These are phyloP conservation scores for Heterocephalus glaber DNA, from an alignment of 2,113 vertebrate species.

Conservation along the genomic window DNA sequence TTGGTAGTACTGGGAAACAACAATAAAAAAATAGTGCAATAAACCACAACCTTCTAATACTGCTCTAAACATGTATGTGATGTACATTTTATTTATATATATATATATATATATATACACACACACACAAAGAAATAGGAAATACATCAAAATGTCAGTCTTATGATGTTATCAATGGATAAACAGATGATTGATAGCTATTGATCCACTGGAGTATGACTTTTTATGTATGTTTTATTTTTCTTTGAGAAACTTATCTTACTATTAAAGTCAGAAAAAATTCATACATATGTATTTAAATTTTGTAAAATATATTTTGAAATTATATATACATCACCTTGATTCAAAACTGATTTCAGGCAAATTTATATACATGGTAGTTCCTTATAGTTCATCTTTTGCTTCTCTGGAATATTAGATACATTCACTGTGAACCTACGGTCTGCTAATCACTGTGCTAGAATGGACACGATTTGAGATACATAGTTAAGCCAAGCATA, in stretches of 20 bases:
- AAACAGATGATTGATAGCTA: neutral
- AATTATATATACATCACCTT: neutral
- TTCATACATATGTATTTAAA: neutral
- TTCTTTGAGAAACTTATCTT: neutral
- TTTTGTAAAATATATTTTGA: neutral
- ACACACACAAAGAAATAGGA: neutral
- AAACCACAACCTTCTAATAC: neutral
- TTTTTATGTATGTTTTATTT: neutral
- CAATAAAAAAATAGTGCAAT: neutral
- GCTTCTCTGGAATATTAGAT: neutral
- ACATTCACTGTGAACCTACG: neutral
- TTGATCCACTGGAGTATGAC: neutral
- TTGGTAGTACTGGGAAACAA: neutral
- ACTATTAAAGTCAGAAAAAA: neutral
- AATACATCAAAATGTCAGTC: neutral
- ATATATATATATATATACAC: neutral
- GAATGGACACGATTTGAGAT: neutral
- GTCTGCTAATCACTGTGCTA: neutral
- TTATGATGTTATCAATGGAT: neutral
- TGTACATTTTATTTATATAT: neutral
- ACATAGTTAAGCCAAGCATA: neutral
- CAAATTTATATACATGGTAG: neutral
- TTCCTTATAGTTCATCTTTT: neutral
- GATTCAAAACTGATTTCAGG: neutral
- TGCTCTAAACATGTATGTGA: neutral